phyloP scores from a whole-genome alignment of 2,113 vertebrate genomes.

The Eonycteris spelaea region DNA sequence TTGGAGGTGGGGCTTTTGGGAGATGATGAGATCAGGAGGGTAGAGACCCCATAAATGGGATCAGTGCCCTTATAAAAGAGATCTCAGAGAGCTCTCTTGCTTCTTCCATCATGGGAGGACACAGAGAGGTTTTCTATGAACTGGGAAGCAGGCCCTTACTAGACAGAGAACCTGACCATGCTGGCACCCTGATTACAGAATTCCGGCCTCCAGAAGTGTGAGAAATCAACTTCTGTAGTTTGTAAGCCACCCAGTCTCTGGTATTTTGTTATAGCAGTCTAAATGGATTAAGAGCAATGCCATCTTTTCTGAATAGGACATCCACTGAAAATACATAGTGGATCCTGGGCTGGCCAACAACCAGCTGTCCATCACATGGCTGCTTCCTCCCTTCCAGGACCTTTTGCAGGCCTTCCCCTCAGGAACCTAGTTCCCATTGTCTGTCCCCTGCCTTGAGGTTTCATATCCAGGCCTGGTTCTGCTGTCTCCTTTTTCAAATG shows the following conservation, averaged over 20 bases:
- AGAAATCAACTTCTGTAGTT: not conserved
- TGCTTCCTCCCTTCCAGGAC: not conserved
- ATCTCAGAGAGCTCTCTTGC: not conserved
- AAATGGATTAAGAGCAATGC: not conserved
- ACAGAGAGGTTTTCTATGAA: not conserved
- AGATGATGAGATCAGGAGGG: not conserved
- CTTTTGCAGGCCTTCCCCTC: not conserved
- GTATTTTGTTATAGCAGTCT: not conserved
- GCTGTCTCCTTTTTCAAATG: not conserved
- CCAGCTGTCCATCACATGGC: not conserved
- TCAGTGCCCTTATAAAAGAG: not conserved
- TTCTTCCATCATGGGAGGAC: not conserved
- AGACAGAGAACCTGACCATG: not conserved
- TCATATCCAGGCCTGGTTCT: not conserved
- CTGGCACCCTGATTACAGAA: not conserved
- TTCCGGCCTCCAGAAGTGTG: not conserved
- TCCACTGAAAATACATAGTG: not conserved
- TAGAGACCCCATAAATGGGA: not conserved
- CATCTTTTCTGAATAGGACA: not conserved
- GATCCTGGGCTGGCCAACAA: not conserved
- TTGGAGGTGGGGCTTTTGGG: not conserved
- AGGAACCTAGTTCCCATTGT: not conserved
- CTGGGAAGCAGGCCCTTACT: not conserved
- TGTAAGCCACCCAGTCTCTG: not conserved
- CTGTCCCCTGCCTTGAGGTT: not conserved